Percentiles rank a stretch among this genome's conserved stretches.
Conservation (phyloP, 2,797 vertebrate genomes). For the Acestrorhynchus altus region DNA sequence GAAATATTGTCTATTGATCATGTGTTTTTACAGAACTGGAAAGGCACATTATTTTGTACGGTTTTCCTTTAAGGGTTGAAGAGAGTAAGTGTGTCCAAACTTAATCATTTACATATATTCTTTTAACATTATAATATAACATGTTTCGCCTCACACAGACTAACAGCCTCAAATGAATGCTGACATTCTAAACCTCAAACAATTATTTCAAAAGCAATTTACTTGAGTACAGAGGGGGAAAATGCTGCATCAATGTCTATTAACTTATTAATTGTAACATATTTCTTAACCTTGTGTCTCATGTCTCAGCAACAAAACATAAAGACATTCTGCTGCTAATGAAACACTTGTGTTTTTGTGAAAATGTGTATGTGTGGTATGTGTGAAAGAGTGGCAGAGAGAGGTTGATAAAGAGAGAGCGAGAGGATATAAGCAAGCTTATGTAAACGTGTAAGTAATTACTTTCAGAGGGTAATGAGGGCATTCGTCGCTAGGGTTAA, state of each 20-base stretch:
- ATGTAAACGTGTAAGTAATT: slow-evolving; percentile 59
- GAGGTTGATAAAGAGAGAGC: neutral
- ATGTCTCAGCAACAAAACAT: neutral
- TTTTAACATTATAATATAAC: too few species aligned
- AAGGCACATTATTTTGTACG: too few species aligned
- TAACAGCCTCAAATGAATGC: too few species aligned
- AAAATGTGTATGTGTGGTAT: slow-evolving; percentile 5
- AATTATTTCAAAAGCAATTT: neutral
- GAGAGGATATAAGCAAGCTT: slow-evolving; percentile 58
- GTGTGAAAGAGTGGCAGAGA: neutral
- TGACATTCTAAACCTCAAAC: neutral
- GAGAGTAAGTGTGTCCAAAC: too few species aligned
- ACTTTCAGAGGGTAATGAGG: slow-evolving; percentile 69
- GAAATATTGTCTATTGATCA: too few species aligned
- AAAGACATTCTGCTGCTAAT: neutral
- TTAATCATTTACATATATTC: too few species aligned
- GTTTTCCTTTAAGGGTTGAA: too few species aligned
- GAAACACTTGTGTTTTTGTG: neutral
- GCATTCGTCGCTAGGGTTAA: slow-evolving; percentile 63
- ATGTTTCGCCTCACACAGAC: too few species aligned
- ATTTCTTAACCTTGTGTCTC: neutral
- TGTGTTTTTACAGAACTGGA: too few species aligned
- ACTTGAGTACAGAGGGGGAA: neutral
- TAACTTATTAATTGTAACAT: neutral
- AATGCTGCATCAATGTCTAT: neutral